A percentile compares a stretch with the other conserved stretches of the same genome.
Conservation (phyloP, 2,888 invertebrate genomes). For the Prosopocoilus inquinatus region DNA sequence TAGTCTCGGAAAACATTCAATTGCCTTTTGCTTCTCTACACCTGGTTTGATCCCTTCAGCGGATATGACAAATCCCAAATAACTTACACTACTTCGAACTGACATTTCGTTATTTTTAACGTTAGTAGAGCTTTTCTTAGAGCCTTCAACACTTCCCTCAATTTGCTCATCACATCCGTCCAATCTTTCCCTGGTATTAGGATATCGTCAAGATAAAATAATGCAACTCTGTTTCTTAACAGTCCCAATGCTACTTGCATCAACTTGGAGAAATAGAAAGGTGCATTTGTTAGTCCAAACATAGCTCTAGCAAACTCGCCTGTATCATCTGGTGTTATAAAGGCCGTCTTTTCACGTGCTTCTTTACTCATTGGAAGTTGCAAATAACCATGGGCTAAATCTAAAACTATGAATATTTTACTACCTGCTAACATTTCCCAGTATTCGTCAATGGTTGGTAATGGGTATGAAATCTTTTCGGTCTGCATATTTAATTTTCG, state of each 20-base stretch:
- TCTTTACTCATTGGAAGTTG: not conserved
- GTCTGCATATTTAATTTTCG: no score
- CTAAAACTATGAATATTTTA: not conserved
- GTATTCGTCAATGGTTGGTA: constrained; percentile 4
- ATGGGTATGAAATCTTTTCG: not conserved
- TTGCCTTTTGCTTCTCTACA: constrained; percentile 23
- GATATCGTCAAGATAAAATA: constrained; percentile 21
- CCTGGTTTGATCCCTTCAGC: constrained; percentile 11
- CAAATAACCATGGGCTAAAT: not conserved
- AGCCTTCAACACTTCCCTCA: constrained; percentile 30
- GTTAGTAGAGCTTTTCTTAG: constrained; percentile 33
- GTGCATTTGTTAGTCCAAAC: constrained; percentile 38
- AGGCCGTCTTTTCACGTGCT: not conserved
- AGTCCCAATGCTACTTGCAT: constrained; percentile 30
- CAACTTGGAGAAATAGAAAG: constrained; percentile 33
- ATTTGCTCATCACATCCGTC: not conserved
- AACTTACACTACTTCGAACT: constrained; percentile 32
- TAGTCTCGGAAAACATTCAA: constrained; percentile 13
- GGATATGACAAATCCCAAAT: constrained; percentile 32
- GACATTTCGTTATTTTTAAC: constrained; percentile 38
- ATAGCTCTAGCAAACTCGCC: constrained; percentile 38
- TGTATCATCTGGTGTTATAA: constrained; percentile 19
- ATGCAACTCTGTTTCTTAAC: not conserved
- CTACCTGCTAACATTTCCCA: not conserved
- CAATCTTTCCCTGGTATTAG: constrained; percentile 19